phyloP scores from a whole-genome alignment of 2,113 vertebrate species.

The Corvus moneduloides region DNA sequence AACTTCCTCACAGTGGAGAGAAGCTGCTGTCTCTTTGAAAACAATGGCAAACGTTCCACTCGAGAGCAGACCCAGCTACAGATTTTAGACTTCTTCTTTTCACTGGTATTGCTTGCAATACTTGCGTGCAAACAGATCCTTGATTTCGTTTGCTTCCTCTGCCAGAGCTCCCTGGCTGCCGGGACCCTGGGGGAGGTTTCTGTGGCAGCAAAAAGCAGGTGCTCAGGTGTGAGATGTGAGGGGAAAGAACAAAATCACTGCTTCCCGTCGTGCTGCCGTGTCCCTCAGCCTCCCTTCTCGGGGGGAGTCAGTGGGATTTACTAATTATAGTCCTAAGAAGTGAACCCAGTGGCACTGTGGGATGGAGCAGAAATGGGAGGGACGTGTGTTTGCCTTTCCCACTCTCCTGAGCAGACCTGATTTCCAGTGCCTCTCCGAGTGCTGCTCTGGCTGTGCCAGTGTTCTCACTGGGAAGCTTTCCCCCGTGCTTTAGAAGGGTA shows the following conservation, averaged over 20 bases:
- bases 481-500: neutral
- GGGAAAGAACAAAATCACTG: neutral
- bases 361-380: neutral
- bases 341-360: neutral
- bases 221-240: neutral
- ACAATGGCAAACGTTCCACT: neutral
- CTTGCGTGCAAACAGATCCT: neutral
- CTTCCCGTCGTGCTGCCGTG: neutral
- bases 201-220: neutral
- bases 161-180: neutral
- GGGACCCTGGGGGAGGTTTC: neutral
- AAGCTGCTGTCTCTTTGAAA: slow-evolving; percentile 3
- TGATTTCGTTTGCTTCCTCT: neutral
- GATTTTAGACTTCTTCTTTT: neutral
- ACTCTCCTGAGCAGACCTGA: neutral
- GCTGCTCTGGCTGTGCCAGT: neutral
- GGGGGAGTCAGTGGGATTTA: neutral
- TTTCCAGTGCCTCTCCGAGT: neutral
- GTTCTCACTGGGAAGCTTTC: neutral
- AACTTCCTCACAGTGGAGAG: neutral
- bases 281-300: neutral
- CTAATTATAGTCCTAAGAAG: neutral
- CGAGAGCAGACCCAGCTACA: neutral
- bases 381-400: neutral
- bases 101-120: neutral